Conservation (phyloP, 2,797 vertebrate genomes). For the Paramormyrops hopkinsi region DNA sequence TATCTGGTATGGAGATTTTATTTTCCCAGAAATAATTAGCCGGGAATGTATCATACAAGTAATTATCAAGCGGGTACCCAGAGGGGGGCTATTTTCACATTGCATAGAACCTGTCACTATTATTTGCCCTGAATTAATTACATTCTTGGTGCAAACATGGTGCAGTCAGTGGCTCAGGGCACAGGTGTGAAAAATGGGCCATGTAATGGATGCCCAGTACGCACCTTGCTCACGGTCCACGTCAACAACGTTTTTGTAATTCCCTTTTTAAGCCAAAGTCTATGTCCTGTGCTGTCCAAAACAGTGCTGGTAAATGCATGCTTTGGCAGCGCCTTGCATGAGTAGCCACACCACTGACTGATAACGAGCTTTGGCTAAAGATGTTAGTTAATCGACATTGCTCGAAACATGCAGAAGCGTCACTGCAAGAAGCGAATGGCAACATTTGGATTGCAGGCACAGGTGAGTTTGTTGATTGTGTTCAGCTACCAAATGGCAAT, state of each 20-base stretch:
- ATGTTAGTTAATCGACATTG: neutral
- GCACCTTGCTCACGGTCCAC: neutral
- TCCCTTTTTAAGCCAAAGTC: neutral
- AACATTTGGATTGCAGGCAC: neutral
- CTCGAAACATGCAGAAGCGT: neutral
- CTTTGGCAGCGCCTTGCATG: neutral
- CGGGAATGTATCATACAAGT: neutral
- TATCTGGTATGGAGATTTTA: conserved; percentile 17
- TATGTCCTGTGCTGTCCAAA: neutral
- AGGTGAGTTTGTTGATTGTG: neutral
- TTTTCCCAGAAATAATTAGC: conserved; percentile 9
- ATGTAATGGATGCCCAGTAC: neutral
- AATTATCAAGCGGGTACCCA: neutral
- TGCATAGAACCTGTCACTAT: neutral
- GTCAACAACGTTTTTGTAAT: neutral
- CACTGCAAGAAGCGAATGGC: neutral
- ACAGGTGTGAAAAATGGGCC: neutral
- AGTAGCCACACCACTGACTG: neutral
- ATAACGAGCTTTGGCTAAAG: neutral
- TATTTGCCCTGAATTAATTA: neutral
- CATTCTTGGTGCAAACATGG: neutral
- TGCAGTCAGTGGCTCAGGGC: neutral
- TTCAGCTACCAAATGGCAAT: neutral
- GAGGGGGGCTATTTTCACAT: neutral
- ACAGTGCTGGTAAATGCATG: neutral